phyloP scores from a whole-genome alignment of 2,888 invertebrate genomes.

The Agapetus fuscipes region DNA sequence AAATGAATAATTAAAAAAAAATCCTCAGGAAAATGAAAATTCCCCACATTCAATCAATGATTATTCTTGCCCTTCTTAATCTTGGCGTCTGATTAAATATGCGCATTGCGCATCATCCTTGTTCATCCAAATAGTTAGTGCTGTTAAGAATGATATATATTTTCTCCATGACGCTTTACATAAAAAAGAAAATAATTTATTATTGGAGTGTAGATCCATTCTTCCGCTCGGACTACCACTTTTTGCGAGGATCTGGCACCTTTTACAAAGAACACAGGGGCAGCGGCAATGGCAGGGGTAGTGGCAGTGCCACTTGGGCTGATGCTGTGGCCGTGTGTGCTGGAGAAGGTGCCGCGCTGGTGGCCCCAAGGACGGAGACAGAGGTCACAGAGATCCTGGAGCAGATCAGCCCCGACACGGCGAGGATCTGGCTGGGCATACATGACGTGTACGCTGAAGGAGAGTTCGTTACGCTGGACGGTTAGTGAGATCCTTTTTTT shows the following conservation, averaged over 20 bases:
- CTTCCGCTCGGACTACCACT: conserved; percentile 6
- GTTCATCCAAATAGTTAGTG: no score
- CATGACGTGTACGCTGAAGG: conserved; percentile 16
- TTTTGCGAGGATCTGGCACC: not conserved
- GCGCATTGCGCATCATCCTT: no score
- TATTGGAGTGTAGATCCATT: not conserved
- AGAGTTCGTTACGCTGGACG: conserved; percentile 10
- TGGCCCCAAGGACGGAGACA: conserved; percentile 4
- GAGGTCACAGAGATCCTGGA: not conserved
- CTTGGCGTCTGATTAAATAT: no score
- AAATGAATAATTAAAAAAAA: no score
- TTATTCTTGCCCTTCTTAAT: no score
- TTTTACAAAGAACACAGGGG: conserved; percentile 2
- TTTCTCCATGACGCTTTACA: no score
- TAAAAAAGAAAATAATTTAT: not conserved
- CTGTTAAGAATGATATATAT: no score
- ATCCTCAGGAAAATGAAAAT: no score
- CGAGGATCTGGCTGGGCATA: conserved; percentile 4
- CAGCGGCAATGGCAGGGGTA: no score
- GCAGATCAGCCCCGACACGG: not conserved
- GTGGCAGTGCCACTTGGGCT: no score
- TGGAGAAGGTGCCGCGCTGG: conserved; percentile 10
- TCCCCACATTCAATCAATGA: no score
- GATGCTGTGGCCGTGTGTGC: conserved; percentile 9
- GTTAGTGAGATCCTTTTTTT: conserved; percentile 5